Conservation (phyloP, 2,113 vertebrate species). For the Rattus rattus region DNA sequence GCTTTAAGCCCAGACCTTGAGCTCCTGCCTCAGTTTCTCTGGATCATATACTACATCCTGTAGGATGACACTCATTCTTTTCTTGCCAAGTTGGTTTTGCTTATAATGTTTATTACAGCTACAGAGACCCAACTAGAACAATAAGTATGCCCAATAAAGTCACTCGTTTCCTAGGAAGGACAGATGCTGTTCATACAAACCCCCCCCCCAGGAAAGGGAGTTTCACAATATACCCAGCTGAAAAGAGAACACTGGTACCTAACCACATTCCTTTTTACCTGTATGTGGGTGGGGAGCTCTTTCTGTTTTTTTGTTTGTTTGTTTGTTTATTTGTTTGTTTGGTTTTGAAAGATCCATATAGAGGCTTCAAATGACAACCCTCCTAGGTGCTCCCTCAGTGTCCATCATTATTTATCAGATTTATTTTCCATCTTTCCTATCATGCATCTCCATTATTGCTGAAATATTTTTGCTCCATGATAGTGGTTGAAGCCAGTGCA, state of each 20-base stretch:
- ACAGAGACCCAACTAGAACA: neutral
- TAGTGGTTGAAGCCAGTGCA: neutral
- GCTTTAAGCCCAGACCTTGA: neutral
- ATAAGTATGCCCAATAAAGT: neutral
- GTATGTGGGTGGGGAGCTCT: accelerated
- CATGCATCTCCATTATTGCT: neutral
- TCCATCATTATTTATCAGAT: neutral
- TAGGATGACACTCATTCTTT: neutral
- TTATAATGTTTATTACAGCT: neutral
- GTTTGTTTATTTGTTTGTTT: no score
- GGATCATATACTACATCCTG: neutral
- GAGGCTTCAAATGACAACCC: neutral
- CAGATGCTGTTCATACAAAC: neutral
- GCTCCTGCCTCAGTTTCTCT: no score
- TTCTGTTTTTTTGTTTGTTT: neutral
- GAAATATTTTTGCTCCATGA: neutral
- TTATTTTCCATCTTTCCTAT: neutral
- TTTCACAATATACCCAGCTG: neutral
- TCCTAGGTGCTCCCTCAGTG: neutral
- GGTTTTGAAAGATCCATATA: accelerated
- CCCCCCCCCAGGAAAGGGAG: neutral
- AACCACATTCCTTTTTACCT: no score
- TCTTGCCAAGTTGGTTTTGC: no score
- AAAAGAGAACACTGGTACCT: neutral
- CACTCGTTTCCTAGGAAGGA: neutral